Base-by-base conservation (phyloP, 1,140 invertebrate genomes). In the Brachionus koreanus region DNA sequence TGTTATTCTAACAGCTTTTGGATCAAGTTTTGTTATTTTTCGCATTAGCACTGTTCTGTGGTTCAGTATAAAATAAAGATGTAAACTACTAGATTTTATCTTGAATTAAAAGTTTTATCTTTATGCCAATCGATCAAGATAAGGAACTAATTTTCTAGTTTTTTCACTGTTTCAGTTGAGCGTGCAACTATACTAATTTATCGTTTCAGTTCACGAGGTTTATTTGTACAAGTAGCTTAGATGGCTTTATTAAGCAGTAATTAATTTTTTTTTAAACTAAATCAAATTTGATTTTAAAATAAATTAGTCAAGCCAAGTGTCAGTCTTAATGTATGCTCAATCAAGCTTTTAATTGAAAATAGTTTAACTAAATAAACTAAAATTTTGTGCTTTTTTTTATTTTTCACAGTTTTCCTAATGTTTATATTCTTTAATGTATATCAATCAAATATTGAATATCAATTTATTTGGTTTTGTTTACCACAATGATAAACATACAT, bases 271-370 rank as follows among this genome's bases (percentile, higher is more conserved):
- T 29, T 29, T 23, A 19, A 23, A 72, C 33, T 72, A 72, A 74
- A 43, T 74, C 29, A 46, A 74, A 74, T 74, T 46, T 23, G 49
- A 57, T 57, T 57, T 57, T 57, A 39, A 69, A 69, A 69, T 69
- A 74, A 74, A 74, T 74, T 74, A 74, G 69, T 74, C 39, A 46
- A 74, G 69, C 39, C 39, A 74, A 74, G 69, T 74, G 69, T 74
- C 69, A 74, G 69, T 74, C 25, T 43, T 39, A 72, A 37, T 65
- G 33, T 65, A 72, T 46, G 39, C 19, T 74, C 69, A 74, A 33
- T 74, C 69, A 74, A 74, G 69, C 69, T 46, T 74, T 29, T 29
- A 74, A 74, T 72, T 23, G 13, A 23, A 39, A 16, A 39, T 72
- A 39, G 25, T 33, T 25, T 33, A 65, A 13, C 16, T 12, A 69